Conservation (phyloP, 2,888 invertebrate species). For the Parnassius orleans region DNA sequence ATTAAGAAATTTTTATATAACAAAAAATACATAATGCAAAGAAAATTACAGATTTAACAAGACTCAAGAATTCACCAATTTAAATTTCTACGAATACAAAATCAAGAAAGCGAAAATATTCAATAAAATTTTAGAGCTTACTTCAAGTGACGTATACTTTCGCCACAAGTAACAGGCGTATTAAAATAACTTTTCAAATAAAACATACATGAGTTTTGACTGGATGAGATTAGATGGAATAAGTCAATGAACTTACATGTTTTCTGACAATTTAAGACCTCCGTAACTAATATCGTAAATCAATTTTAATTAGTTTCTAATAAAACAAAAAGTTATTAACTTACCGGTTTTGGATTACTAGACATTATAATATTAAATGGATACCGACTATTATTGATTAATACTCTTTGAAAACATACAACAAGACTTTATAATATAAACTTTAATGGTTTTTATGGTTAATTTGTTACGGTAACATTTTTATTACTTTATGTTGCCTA, state of each 20-base stretch:
- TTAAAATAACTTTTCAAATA: slow-evolving; percentile 28
- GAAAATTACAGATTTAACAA: background rate
- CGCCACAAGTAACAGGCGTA: slow-evolving; percentile 23
- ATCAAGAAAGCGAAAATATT: slow-evolving; percentile 11
- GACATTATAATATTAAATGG: slow-evolving; percentile 6
- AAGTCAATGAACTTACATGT: slow-evolving; percentile 24
- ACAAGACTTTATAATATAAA: too few relatives aligned
- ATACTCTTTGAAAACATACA: too few relatives aligned
- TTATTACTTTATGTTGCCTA: background rate
- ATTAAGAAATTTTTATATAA: too few relatives aligned
- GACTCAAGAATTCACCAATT: background rate
- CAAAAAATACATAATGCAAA: too few relatives aligned
- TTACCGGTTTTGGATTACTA: slow-evolving; percentile 18
- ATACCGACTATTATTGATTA: background rate
- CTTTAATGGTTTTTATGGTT: too few relatives aligned
- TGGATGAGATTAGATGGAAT: slow-evolving; percentile 19
- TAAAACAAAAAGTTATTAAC: slow-evolving; percentile 18
- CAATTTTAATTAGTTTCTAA: slow-evolving; percentile 23
- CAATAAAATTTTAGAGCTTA: slow-evolving; percentile 14
- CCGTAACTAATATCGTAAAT: slow-evolving; percentile 21
- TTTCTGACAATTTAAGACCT: slow-evolving; percentile 21
- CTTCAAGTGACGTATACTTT: slow-evolving; percentile 21
- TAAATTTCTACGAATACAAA: background rate
- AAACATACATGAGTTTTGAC: slow-evolving; percentile 26
- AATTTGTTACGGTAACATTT: too few relatives aligned